Base-by-base conservation (phyloP, 2,888 invertebrate species). In the Aspidapion aeneum region DNA sequence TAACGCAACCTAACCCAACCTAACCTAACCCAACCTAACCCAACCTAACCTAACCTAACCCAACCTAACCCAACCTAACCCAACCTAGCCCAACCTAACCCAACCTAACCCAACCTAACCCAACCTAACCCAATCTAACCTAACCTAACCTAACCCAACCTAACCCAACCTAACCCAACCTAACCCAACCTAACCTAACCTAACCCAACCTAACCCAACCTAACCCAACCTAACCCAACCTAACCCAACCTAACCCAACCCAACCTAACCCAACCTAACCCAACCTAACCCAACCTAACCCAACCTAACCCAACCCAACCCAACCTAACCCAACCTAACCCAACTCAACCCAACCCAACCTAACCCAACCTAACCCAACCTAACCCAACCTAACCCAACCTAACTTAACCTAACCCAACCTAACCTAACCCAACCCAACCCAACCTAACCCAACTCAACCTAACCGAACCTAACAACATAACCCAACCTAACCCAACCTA, bases 191-290 rank as follows among this genome's bases (percentile, higher is more conserved):
- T 54, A 61, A 20, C 61, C 55, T 19, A 63, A 9, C 64, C 54
- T 54, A 51, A 60, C 52, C 49, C 62, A 58, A 56, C 65, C 61
- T 48, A 58, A 60, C 56, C 56, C n/a, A 56, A 56, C 56, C 56
- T 12, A 35, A 35, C 35, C 35, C 35, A 35, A 35, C 35, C 35
- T 12, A 35, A 35, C 35, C 35, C 35, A 35, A 35, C 35, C 35
- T 12, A 35, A 35, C 35, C 35, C 35, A 35, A 35, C 35, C 35
- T 18, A 56, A 56, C 56, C 56, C n/a, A 56, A 56, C 56, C 56
- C n/a, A 56, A 56, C 56, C 56, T 9, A 56, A 56, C 56, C 56
- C 19, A 56, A 56, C 56, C 56, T 9, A 56, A 56, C 56, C 35
- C 35, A 35, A 35, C 35, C 35, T 12, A 35, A 35, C 35, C 35